phyloP scores from a whole-genome alignment of 2,888 invertebrate species.

The Limenitis camilla region DNA sequence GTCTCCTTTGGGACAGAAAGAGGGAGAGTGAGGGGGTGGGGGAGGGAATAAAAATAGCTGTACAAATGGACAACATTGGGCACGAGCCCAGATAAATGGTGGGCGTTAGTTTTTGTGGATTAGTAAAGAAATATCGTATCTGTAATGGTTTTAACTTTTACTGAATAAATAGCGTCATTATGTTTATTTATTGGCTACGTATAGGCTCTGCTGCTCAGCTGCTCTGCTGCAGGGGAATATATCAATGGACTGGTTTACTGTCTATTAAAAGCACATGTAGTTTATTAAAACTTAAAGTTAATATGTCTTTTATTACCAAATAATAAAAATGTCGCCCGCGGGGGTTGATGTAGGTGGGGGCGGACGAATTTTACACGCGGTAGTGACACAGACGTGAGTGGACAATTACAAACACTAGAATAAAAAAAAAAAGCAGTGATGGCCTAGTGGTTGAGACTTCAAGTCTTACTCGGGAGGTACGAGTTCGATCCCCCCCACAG shows the following conservation, averaged over 20 bases:
- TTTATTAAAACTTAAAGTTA: too few species aligned
- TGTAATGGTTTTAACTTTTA: constrained; percentile 11
- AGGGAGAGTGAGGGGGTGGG: not conserved
- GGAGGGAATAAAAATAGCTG: constrained; percentile 17
- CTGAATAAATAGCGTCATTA: constrained; percentile 15
- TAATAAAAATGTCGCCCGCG: too few species aligned
- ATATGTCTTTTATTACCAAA: too few species aligned
- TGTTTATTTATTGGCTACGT: constrained; percentile 14
- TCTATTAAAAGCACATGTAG: too few species aligned
- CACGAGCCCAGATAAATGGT: constrained; percentile 15
- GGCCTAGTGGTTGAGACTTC: too few species aligned
- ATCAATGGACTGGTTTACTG: not conserved
- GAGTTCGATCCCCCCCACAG: too few species aligned
- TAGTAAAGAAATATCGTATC: constrained; percentile 19
- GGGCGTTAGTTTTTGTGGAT: constrained; percentile 21
- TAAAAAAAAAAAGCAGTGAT: too few species aligned
- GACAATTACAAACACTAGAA: too few species aligned
- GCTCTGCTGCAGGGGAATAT: not conserved
- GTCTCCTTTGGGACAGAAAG: constrained; percentile 9
- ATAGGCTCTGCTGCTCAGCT: not conserved
- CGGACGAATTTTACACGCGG: too few species aligned
- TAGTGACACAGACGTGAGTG: too few species aligned
- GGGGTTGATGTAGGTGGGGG: too few species aligned
- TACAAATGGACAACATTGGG: constrained; percentile 24
- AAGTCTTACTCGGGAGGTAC: too few species aligned